Percentiles rank a stretch among this genome's conserved stretches.
Conservation (phyloP, 2,888 invertebrate genomes). For the Drosophila monieri region DNA sequence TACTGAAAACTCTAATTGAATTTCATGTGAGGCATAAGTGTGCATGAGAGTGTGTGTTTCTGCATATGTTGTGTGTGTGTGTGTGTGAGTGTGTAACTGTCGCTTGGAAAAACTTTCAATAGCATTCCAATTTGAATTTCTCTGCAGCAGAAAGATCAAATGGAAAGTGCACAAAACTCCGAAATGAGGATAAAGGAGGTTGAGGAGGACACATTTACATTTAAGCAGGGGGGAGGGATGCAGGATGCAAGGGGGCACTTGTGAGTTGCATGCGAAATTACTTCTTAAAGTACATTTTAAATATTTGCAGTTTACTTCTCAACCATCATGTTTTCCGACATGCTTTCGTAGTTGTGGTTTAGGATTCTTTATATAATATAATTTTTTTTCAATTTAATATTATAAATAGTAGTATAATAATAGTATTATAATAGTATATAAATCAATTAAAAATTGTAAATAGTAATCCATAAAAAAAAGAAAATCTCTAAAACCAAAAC, state of each 20-base stretch:
- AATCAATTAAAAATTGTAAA: no score
- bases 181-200: background rate
- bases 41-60: slow-evolving; percentile 15
- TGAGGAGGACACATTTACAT: no score
- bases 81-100: slow-evolving; percentile 27
- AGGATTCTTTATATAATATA: no score
- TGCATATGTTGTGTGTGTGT: slow-evolving; percentile 12
- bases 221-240: no score
- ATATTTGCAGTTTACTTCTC: background rate
- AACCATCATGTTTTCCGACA: background rate
- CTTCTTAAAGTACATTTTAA: background rate
- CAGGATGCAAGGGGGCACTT: background rate
- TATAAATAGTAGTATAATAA: no score
- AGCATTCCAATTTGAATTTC: slow-evolving; percentile 59
- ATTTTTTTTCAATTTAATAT: no score
- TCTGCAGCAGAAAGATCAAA: slow-evolving; percentile 17
- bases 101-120: slow-evolving; percentile 60
- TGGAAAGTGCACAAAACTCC: slow-evolving; percentile 17
- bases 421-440: no score
- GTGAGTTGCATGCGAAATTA: background rate
- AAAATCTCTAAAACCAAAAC: background rate
- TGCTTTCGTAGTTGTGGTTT: no score
- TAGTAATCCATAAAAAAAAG: no score
- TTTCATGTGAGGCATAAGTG: slow-evolving; percentile 30
- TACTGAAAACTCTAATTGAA: slow-evolving; percentile 69